Evolutionary conservation across 2,888 invertebrate genomes (phyloP).

Genomic region (Cryptus viduatorius): DNA sequence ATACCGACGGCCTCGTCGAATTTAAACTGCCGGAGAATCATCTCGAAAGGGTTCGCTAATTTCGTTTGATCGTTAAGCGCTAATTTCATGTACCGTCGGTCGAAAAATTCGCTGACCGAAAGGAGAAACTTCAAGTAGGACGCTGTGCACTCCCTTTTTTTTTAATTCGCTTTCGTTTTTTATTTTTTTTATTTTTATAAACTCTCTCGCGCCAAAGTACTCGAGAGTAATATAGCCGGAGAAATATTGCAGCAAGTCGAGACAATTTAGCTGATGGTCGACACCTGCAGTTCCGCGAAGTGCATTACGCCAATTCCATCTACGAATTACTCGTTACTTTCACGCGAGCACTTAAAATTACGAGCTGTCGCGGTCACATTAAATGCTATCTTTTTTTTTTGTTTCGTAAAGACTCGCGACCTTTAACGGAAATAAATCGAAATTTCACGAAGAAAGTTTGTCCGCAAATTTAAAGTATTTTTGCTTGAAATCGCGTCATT

Average conservation of each 20-base stretch:
- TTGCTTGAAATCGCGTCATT: no score
- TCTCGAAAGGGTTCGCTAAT: slow-evolving; percentile 21
- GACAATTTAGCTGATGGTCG: slow-evolving; percentile 17
- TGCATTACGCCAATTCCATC: slow-evolving; percentile 23
- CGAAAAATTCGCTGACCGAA: slow-evolving; percentile 17
- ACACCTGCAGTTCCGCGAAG: slow-evolving; percentile 1
- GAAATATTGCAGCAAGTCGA: neutral
- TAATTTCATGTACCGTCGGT: neutral
- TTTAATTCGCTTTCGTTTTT: neutral
- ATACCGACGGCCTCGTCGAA: slow-evolving; percentile 36
- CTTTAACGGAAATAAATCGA: neutral
- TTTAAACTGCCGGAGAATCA: slow-evolving; percentile 23
- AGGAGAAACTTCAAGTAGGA: neutral
- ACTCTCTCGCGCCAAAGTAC: neutral
- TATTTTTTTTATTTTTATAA: slow-evolving; percentile 2
- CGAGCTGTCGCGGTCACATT: neutral
- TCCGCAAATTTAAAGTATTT: neutral
- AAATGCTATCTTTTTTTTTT: neutral
- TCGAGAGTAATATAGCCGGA: slow-evolving; percentile 9
- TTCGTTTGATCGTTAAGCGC: slow-evolving; percentile 34
- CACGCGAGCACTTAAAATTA: neutral
- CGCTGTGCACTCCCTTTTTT: neutral
- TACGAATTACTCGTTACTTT: slow-evolving; percentile 4
- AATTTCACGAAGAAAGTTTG: neutral
- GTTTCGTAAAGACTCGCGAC: neutral